Conservation (phyloP, 2,113 vertebrate genomes). For the Macaca mulatta region DNA sequence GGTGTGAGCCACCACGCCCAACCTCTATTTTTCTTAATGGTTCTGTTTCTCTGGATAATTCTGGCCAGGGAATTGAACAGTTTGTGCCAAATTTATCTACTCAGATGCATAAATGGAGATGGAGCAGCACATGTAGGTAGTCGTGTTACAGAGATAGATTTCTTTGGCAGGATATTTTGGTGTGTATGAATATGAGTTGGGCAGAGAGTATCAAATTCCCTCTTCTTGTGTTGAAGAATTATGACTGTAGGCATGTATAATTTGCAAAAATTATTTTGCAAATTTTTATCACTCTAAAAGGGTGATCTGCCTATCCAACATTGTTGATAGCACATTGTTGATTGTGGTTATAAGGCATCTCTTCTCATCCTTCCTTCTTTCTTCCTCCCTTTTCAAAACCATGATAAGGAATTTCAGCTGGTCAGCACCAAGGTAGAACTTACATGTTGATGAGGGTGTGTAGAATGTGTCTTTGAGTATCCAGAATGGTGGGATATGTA, state of each 20-base stretch:
- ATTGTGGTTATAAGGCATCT: neutral
- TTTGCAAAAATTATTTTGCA: neutral
- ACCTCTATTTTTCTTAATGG: no score
- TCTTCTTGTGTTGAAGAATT: neutral
- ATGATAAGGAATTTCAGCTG: fast-evolving
- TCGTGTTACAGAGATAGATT: neutral
- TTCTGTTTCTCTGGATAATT: no score
- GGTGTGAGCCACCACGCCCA: neutral
- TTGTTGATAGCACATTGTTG: no score
- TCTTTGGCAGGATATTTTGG: neutral
- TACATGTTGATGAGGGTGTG: fast-evolving
- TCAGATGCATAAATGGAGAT: neutral
- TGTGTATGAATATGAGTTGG: neutral
- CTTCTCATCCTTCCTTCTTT: neutral
- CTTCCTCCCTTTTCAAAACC: fast-evolving
- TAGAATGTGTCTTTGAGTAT: neutral
- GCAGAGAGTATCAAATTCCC: fast-evolving
- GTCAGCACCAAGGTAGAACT: fast-evolving
- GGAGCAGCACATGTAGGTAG: neutral
- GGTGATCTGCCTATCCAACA: fast-evolving
- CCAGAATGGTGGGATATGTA: fast-evolving
- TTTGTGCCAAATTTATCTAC: neutral
- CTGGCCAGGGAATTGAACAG: neutral
- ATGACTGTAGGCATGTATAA: no score
- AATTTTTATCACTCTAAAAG: neutral